Evolutionary conservation across 2,113 vertebrate genomes (phyloP), one percentile per base, ranked within the genome.

Genomic region (Leucopsar rothschildi): DNA sequence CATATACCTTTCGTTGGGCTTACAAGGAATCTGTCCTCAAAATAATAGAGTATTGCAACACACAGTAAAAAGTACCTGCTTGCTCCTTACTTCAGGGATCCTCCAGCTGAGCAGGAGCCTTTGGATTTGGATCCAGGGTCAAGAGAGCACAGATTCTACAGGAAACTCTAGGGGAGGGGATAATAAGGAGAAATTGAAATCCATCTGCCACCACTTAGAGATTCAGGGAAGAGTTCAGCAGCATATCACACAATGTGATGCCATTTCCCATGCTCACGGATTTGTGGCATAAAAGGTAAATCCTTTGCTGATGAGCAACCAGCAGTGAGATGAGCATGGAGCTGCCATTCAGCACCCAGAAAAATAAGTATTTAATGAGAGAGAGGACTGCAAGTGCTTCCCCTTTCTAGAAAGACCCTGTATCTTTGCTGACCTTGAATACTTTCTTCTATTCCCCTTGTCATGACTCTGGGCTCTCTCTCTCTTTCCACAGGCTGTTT

Each of bases 231-330:
- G 37, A 73, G 44, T 20, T 90, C 56, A 71, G 37, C 21, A 82
- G 52, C 44, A 37, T 3, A 4, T 45, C 12, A 8, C 20, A 1
- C 49, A 71, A 22, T 10, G 31, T 0, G 0, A 15, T 82, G 15
- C 13, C 20, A n/a, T 20, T 84, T 92, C 6, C 15, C 47, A 7
- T 47, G 56, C 31, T 92, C 65, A 50, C 37, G 52, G 25, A 42
- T 79, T 93, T 3, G 2, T 42, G 52, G 39, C 65, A 71, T 20
- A 39, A 42, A 81, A 71, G 7, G 17, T 65, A 76, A 69, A 70
- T 65, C 25, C 15, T 75, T 64, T 59, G 47, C 52, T 79, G 47
- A 86, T 87, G 37, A 89, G 50, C 59, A 75, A 39, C 20, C 2
- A 10, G 49, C 24, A 18, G 28, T 57, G 77, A 47, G 29, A 15